A percentile compares a stretch with the other conserved stretches of the same genome.
phyloP scores from a whole-genome alignment of 2,113 vertebrate genomes.

The Chrysochloris asiatica region DNA sequence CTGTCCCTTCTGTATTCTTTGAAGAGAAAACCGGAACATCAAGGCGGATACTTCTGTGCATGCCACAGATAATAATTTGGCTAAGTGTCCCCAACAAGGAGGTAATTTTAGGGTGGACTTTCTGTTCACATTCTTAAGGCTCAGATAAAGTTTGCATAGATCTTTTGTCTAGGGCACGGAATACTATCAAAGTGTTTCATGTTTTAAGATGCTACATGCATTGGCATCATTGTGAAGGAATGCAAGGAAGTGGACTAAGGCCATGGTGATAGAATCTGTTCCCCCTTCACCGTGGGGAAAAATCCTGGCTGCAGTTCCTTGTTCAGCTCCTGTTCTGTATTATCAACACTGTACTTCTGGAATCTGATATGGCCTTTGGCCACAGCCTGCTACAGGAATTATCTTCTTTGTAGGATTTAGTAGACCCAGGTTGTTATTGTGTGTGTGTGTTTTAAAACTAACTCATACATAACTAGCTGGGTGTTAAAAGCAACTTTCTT shows the following conservation, averaged over 20 bases:
- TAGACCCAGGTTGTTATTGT: not conserved
- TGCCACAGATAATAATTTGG: not conserved
- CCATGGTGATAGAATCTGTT: not conserved
- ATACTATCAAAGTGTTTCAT: not conserved
- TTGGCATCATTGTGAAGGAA: not conserved
- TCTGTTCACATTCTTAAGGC: not conserved
- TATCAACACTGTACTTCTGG: not conserved
- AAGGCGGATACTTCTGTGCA: not conserved
- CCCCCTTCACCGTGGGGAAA: not conserved
- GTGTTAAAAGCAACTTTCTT: constrained; percentile 20
- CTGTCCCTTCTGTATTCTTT: not conserved
- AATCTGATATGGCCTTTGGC: not conserved
- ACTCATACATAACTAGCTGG: not conserved
- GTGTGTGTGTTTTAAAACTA: not conserved
- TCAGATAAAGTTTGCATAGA: not conserved
- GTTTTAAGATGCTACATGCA: not conserved
- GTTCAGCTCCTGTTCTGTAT: not conserved
- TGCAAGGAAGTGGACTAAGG: not conserved
- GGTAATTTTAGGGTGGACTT: not conserved
- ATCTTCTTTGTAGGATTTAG: constrained; percentile 2
- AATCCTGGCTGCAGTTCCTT: not conserved
- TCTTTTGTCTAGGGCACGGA: not conserved
- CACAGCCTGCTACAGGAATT: not conserved
- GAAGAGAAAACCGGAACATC: not conserved
- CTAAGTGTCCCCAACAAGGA: not conserved